Conservation (phyloP, 2,888 invertebrate genomes). For the Strigamia transsilvanica region DNA sequence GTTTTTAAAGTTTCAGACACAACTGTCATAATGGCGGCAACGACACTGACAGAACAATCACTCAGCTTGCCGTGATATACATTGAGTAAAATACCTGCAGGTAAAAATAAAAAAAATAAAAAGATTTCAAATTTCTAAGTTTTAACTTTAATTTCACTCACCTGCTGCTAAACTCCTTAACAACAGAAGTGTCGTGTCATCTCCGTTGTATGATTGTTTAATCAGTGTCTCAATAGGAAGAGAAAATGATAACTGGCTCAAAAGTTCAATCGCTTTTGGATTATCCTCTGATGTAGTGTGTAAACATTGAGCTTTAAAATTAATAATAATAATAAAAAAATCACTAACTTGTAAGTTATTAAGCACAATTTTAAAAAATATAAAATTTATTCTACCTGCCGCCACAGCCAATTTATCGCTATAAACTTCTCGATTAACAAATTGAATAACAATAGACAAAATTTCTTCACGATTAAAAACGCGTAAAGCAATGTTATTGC, state of each 20-base stretch:
- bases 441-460: slow-evolving; percentile 70
- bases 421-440: slow-evolving; percentile 70
- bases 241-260: slow-evolving; percentile 56
- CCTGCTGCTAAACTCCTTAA: slow-evolving; percentile 71
- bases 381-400: slow-evolving; percentile 60
- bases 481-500: slow-evolving; percentile 70
- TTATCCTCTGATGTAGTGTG: slow-evolving; percentile 78
- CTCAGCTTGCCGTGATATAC: slow-evolving; percentile 59
- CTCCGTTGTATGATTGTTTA: neutral
- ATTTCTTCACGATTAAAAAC: slow-evolving; percentile 73
- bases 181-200: slow-evolving; percentile 48
- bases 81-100: slow-evolving; percentile 62
- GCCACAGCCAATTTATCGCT: slow-evolving; percentile 66
- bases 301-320: slow-evolving; percentile 70
- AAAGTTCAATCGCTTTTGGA: slow-evolving; percentile 67
- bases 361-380: neutral
- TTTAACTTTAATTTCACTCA: slow-evolving; percentile 59
- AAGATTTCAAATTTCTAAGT: neutral
- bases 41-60: slow-evolving; percentile 52
- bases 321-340: neutral
- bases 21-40: slow-evolving; percentile 67
- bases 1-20: slow-evolving; percentile 65
- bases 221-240: slow-evolving; percentile 54
- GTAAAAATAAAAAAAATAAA: slow-evolving; percentile 46
- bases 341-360: neutral